Evolutionary conservation across 2,888 invertebrate species (phyloP).

Genomic region (Myopa tessellatipennis): DNA sequence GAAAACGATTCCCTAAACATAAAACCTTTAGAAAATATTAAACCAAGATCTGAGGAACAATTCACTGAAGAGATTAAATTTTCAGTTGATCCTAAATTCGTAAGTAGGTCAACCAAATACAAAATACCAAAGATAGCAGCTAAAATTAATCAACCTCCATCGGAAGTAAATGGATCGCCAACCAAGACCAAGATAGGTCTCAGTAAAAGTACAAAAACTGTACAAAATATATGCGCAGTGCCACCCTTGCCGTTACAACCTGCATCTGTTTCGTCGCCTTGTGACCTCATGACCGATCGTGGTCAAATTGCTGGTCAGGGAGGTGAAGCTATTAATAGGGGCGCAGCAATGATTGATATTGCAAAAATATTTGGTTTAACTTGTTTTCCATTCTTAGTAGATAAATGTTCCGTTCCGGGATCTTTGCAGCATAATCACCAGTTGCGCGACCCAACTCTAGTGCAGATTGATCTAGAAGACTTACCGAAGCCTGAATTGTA

Average conservation of each 20-base stretch:
- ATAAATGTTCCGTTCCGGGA: constrained; percentile 39
- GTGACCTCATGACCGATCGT: constrained; percentile 1
- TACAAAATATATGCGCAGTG: constrained; percentile 44
- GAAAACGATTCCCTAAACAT: neutral
- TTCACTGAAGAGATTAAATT: neutral
- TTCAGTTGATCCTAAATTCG: neutral
- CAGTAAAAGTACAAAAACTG: constrained; percentile 45
- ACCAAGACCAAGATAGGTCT: constrained; percentile 17
- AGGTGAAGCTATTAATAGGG: constrained; percentile 26
- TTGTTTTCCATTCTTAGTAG: constrained; percentile 47
- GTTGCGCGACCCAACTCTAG: constrained; percentile 37
- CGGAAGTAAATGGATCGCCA: constrained; percentile 1
- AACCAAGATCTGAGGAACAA: neutral
- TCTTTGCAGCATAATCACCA: constrained; percentile 43
- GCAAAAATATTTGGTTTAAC: constrained; percentile 46
- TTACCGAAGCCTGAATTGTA: constrained; percentile 38
- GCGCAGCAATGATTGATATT: constrained; percentile 12
- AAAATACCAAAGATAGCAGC: constrained; percentile 48
- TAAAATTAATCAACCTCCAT: neutral
- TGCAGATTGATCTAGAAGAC: constrained; percentile 36
- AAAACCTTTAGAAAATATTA: neutral
- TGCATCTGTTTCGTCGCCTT: neutral
- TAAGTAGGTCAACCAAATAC: constrained; percentile 37
- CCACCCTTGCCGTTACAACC: constrained; percentile 26
- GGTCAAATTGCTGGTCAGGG: constrained; percentile 24